Conservation (phyloP, 2,797 vertebrate genomes). For the Sylvilagus floridanus region DNA sequence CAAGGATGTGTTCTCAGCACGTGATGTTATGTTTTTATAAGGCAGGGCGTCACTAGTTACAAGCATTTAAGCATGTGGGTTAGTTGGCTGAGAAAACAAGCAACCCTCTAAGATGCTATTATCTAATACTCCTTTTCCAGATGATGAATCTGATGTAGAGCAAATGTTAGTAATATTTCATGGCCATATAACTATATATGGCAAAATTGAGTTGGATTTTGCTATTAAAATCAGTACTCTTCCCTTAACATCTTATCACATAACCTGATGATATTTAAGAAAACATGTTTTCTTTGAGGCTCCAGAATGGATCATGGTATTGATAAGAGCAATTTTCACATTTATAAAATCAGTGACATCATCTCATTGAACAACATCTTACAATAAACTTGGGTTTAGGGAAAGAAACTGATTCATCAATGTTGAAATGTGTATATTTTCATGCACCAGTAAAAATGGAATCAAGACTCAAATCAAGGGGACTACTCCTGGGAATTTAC, state of each 20-base stretch:
- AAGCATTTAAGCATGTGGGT: neutral
- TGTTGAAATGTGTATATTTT: neutral
- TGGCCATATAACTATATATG: neutral
- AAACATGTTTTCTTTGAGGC: neutral
- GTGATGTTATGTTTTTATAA: neutral
- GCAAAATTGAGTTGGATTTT: neutral
- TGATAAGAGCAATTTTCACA: neutral
- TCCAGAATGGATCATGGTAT: neutral
- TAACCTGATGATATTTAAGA: neutral
- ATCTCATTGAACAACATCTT: neutral
- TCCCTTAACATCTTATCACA: neutral
- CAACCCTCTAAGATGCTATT: neutral
- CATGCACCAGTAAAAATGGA: neutral
- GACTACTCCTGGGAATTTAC: neutral
- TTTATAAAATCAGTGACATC: neutral
- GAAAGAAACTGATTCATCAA: neutral
- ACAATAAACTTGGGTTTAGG: neutral
- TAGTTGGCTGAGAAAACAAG: neutral
- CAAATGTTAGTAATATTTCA: neutral
- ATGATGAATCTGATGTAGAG: neutral
- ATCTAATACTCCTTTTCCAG: neutral
- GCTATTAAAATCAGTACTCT: neutral
- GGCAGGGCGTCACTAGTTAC: neutral
- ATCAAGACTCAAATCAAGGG: neutral
- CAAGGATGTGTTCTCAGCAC: neutral